Evolutionary conservation across 2,113 vertebrate species (phyloP).

Genomic region (Rattus norvegicus): GRCr8 NC_086033.1:91225501-91226000

Average conservation of each 20-base stretch:
- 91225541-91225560: no score
- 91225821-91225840: not conserved
- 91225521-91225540: no score
- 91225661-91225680: no score
- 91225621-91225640: no score
- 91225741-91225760: not conserved
- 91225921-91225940: not conserved
- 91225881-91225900: not conserved
- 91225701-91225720: not conserved
- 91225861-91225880: not conserved
- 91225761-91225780: not conserved
- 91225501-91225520: not conserved
- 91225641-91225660: no score
- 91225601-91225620: no score
- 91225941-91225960: not conserved
- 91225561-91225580: no score
- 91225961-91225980: not conserved
- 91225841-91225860: not conserved
- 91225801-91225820: not conserved
- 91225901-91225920: not conserved
- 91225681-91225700: not conserved
- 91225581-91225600: no score
- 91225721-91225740: not conserved
- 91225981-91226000: not conserved
- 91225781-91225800: not conserved